Evolutionary conservation across 1,140 invertebrate species (phyloP).

Genomic region (Nasonia longicornis): DNA sequence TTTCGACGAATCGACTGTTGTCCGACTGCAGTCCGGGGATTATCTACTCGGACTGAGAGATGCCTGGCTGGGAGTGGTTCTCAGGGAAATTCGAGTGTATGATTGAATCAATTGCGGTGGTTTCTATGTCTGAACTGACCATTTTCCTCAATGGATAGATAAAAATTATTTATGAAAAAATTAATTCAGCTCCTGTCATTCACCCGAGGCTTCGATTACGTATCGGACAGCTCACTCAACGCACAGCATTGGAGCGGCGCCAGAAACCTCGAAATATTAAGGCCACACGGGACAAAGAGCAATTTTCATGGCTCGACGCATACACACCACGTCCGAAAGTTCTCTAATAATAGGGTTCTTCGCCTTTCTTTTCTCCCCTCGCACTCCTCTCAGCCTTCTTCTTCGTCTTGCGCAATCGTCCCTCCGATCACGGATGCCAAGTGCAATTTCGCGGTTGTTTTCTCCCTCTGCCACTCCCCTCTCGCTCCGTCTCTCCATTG

Average conservation of each 20-base stretch:
- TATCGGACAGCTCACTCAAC: background rate
- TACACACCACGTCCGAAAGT: constrained; percentile 18
- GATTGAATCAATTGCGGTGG: background rate
- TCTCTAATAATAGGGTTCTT: constrained; percentile 32
- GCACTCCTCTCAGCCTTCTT: background rate
- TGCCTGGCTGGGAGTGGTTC: background rate
- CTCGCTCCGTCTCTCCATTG: background rate
- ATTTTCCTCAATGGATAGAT: no score
- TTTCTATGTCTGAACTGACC: no score
- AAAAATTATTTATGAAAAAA: no score
- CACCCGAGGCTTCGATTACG: no score
- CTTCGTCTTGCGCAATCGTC: background rate
- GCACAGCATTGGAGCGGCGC: background rate
- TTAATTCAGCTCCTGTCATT: no score
- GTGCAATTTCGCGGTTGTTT: constrained; percentile 25
- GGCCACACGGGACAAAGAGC: constrained; percentile 30
- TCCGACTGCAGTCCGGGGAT: background rate
- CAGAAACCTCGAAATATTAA: constrained; percentile 13
- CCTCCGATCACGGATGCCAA: constrained; percentile 39
- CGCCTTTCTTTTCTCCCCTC: constrained; percentile 5
- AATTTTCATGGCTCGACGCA: constrained; percentile 10
- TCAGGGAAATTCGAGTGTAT: background rate
- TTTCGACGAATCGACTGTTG: no score
- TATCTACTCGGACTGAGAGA: background rate
- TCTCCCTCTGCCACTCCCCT: constrained; percentile 9